These are phyloP conservation scores for Urosaurus nigricauda DNA, from an alignment of 2,797 vertebrate species.

Conservation along the genomic window DNA sequence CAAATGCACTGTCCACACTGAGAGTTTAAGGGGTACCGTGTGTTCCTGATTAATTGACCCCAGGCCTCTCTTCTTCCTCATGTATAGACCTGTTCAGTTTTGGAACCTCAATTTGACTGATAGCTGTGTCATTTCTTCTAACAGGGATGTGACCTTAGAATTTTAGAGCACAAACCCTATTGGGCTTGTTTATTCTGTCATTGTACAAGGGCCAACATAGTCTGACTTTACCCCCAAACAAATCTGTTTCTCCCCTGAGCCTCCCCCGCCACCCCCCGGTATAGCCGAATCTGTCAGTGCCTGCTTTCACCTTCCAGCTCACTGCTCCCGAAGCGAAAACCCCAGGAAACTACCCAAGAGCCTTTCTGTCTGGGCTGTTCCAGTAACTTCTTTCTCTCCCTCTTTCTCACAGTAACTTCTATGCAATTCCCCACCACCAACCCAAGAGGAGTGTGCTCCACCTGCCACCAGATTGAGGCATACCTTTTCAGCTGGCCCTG, in stretches of 20 bases:
- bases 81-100: neutral
- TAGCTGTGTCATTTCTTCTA: neutral
- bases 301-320: neutral
- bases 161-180: no score
- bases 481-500: conserved; percentile 59
- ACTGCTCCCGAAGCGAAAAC: neutral
- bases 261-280: no score
- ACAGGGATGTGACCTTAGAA: no score
- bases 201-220: neutral
- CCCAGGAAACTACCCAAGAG: neutral
- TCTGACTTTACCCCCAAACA: neutral
- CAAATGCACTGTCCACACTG: no score
- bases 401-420: conserved; percentile 79
- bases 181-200: neutral
- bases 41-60: no score
- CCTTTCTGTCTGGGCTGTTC: no score
- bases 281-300: neutral
- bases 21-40: no score
- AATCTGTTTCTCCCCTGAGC: no score
- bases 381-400: fast-evolving
- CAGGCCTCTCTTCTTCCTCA: neutral
- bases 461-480: conserved; percentile 52
- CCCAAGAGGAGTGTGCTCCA: neutral
- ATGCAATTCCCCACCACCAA: conserved; percentile 71
- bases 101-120: no score